Evolutionary conservation across 2,113 vertebrate genomes (phyloP), one percentile per base, ranked within the genome.

Genomic region (Lamprologus sp.): DNA sequence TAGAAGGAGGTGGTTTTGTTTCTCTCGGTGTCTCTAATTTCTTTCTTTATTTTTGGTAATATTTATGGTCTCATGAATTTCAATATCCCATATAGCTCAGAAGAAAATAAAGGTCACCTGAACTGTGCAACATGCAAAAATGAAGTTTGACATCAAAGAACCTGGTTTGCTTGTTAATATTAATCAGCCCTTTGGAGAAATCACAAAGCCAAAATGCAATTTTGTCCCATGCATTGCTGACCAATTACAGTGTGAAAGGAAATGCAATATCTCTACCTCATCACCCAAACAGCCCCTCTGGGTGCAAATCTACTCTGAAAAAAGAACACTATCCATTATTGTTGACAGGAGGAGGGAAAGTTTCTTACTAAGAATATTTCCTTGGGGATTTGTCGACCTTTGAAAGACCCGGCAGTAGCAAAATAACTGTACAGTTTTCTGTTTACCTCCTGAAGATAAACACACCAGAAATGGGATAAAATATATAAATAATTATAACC

Each of bases 271-370:
- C 40, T n/a, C 26, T 60, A 60, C 45, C 26, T 35, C 80, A 81
- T 60, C 60, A 83, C 4, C 42, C 86, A 91, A 86, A 84, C 60
- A 88, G 23, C 5, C 56, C 87, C 28, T 54, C 17, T 47, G 68
- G 77, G 40, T 53, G 14, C 7, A 70, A 58, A 37, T 77, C 73
- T 37, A 86, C 81, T 58, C 56, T 54, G 13, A 33, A 79, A 79
- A 65, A 45, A 80, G 60, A 55, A 14, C 63, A 40, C 5, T 15
- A 75, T 82, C 56, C 80, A 87, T 87, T 87, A 83, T 63, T 60
- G 51, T 70, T 87, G 90, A 87, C 84, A 86, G 79, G 75, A 60
- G 23, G 55, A 81, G 21, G 19, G 35, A 84, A 90, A 56, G 55
- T 56, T 80, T 82, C 81, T 53, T 55, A 19, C 2, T 26, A 49